A percentile compares a stretch with the other conserved stretches of the same genome.
Evolutionary conservation across 2,888 invertebrate genomes (phyloP).

Genomic region (Julus scanicus): DNA sequence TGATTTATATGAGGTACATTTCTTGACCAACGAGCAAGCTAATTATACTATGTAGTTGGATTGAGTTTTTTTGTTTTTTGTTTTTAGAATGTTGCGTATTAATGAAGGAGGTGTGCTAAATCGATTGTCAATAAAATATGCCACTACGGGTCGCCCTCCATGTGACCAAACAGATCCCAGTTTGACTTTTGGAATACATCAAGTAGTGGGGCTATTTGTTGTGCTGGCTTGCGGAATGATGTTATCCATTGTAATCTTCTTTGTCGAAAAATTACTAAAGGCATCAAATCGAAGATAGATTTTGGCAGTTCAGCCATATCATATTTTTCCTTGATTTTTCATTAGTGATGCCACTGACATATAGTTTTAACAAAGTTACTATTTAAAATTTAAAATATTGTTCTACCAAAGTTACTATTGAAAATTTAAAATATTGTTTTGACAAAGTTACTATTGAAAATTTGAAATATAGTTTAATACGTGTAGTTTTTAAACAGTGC

Average conservation of each 20-base stretch:
- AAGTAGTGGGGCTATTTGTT: slow-evolving; percentile 26
- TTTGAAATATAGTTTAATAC: too few species aligned
- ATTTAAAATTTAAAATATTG: too few species aligned
- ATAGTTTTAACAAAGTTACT: neutral
- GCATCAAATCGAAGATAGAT: neutral
- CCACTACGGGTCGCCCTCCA: neutral
- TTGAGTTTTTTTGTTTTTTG: too few species aligned
- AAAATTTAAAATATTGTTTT: too few species aligned
- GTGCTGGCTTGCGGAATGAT: neutral
- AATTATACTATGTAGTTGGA: neutral
- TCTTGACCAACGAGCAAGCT: neutral
- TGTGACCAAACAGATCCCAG: neutral
- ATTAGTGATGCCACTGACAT: too few species aligned
- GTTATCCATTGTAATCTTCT: neutral
- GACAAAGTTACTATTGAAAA: too few species aligned
- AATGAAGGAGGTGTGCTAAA: neutral
- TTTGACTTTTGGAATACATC: slow-evolving; percentile 21
- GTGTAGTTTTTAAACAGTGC: too few species aligned
- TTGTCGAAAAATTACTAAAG: neutral
- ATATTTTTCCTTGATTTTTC: too few species aligned
- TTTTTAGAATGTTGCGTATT: neutral
- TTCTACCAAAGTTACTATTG: too few species aligned
- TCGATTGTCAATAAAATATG: neutral
- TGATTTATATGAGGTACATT: neutral
- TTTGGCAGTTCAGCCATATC: too few species aligned